These are phyloP conservation scores for Drosophila formosana DNA, from an alignment of 2,888 invertebrate species.

Conservation along the genomic window DNA sequence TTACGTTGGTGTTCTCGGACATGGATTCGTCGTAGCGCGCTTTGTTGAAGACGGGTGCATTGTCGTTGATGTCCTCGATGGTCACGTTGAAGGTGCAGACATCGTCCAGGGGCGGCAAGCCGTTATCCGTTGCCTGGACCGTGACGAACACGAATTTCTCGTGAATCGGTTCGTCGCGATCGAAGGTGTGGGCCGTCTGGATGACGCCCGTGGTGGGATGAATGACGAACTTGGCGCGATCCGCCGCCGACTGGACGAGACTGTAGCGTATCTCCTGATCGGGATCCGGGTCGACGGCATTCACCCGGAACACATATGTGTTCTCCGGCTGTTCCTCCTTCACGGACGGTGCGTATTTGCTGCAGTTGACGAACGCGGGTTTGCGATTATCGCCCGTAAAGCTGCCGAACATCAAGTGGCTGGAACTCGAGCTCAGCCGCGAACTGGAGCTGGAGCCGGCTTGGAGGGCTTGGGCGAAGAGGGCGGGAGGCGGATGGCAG, in stretches of 20 bases:
- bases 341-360: slow-evolving; percentile 91
- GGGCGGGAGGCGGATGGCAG: slow-evolving; percentile 14
- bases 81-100: slow-evolving; percentile 97
- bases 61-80: slow-evolving; percentile 97
- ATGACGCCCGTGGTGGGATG: slow-evolving; percentile 91
- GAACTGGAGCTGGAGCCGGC: slow-evolving; percentile 13
- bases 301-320: slow-evolving; percentile 89
- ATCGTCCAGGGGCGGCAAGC: slow-evolving; percentile 94
- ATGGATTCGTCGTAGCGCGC: slow-evolving; percentile 90
- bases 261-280: slow-evolving; percentile 94
- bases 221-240: slow-evolving; percentile 92
- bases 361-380: slow-evolving; percentile 94
- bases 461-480: slow-evolving; percentile 19
- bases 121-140: slow-evolving; percentile 96
- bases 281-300: slow-evolving; percentile 87
- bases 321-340: slow-evolving; percentile 91
- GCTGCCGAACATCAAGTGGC: slow-evolving; percentile 49
- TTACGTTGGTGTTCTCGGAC: slow-evolving; percentile 91
- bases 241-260: slow-evolving; percentile 91
- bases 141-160: slow-evolving; percentile 94
- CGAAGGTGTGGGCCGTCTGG: slow-evolving; percentile 91
- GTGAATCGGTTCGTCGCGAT: slow-evolving; percentile 94
- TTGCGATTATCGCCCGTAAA: slow-evolving; percentile 90
- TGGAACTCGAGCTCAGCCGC: slow-evolving; percentile 6
- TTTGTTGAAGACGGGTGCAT: slow-evolving; percentile 86